Percentiles rank a stretch among this genome's conserved stretches.
These are phyloP conservation scores for Sycobia sp. DNA, from an alignment of 1,140 invertebrate species.

Conservation along the genomic window DNA sequence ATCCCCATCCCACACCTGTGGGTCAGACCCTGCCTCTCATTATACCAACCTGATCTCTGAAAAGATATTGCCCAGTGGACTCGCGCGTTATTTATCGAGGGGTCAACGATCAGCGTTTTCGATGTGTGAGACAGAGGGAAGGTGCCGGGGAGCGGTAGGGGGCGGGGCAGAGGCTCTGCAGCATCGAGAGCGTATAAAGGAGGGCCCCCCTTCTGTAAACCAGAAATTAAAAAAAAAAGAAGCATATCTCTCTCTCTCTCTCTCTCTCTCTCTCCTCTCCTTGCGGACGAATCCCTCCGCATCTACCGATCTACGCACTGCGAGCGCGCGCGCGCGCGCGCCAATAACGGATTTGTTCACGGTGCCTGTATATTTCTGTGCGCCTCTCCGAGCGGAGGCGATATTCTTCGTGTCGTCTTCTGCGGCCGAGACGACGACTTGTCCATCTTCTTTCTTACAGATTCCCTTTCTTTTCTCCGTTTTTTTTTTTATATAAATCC, in stretches of 20 bases:
- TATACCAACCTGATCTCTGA: conserved; percentile 58
- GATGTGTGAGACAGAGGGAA: too few relatives aligned
- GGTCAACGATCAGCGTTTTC: conserved; percentile 56
- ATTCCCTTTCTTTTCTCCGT: conserved; percentile 3
- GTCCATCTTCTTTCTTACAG: not conserved
- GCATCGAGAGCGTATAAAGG: too few relatives aligned
- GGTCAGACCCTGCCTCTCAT: conserved; percentile 55
- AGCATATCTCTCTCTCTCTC: conserved; percentile 34
- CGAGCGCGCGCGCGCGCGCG: too few relatives aligned
- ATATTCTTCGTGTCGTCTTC: conserved; percentile 24
- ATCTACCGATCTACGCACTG: too few relatives aligned
- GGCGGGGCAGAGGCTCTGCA: too few relatives aligned
- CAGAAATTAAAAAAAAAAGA: too few relatives aligned
- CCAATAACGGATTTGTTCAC: too few relatives aligned
- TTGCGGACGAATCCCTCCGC: not conserved
- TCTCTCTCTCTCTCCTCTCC: not conserved
- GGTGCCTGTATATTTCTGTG: too few relatives aligned
- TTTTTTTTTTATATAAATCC: conserved; percentile 7
- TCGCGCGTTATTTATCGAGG: conserved; percentile 59
- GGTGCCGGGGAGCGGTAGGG: too few relatives aligned
- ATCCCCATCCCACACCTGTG: conserved; percentile 52
- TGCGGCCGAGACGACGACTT: conserved; percentile 11
- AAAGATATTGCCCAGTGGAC: conserved; percentile 52
- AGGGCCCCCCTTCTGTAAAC: too few relatives aligned
- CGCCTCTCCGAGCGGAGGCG: conserved; percentile 11